These are phyloP conservation scores for Simalia tracyae DNA, from an alignment of 2,797 vertebrate genomes.

Conservation along the genomic window DNA sequence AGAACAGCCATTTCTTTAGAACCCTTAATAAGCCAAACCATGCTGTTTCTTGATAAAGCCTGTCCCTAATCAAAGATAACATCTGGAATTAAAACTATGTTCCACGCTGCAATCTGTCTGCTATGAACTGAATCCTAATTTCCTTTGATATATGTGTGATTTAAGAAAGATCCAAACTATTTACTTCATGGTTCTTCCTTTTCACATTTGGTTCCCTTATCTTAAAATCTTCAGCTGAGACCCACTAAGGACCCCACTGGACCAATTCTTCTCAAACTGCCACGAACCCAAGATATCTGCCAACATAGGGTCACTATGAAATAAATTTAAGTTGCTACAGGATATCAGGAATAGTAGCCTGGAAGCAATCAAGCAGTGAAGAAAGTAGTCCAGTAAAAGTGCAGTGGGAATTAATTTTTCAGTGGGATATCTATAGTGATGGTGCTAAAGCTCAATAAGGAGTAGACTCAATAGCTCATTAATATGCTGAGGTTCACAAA, in stretches of 20 bases:
- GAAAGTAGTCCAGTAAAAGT: too few species aligned
- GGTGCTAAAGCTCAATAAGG: not conserved
- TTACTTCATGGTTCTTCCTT: not conserved
- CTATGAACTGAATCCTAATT: not conserved
- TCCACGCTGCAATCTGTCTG: not conserved
- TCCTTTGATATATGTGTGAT: not conserved
- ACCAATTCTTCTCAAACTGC: too few species aligned
- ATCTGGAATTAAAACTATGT: not conserved
- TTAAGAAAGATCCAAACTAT: not conserved
- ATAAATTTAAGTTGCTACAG: not conserved
- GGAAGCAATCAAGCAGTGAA: too few species aligned
- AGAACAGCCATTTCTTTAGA: not conserved
- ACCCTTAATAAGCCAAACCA: not conserved
- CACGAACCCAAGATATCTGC: too few species aligned
- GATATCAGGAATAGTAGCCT: not conserved
- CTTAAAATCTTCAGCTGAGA: not conserved
- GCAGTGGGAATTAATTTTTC: too few species aligned
- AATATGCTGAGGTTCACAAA: not conserved
- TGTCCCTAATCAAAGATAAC: not conserved
- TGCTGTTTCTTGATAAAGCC: not conserved
- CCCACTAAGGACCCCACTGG: not conserved
- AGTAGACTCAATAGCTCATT: not conserved
- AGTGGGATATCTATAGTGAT: not conserved
- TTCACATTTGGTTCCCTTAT: not conserved
- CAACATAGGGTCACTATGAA: not conserved